These are phyloP conservation scores for Athetis lepigone DNA, from an alignment of 2,888 invertebrate species.

Conservation along the genomic window DNA sequence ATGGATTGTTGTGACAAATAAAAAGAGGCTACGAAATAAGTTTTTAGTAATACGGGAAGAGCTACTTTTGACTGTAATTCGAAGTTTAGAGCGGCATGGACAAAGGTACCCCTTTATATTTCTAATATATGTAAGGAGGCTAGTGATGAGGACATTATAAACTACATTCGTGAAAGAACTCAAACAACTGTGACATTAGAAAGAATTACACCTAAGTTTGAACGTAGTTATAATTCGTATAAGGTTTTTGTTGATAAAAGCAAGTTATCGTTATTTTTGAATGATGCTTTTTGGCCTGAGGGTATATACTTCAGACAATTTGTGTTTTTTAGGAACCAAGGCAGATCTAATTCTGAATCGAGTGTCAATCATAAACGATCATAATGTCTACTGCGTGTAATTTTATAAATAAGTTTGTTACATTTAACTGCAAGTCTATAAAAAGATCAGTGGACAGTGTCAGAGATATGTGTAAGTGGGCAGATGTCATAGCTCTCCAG, in stretches of 20 bases:
- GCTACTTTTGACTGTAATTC: no score
- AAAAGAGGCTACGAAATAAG: no score
- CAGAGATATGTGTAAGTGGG: neutral
- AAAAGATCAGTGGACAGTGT: neutral
- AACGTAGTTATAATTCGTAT: slow-evolving; percentile 2
- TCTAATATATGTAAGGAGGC: no score
- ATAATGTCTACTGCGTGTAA: neutral
- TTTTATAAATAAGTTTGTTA: neutral
- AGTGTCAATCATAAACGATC: neutral
- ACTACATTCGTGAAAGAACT: neutral
- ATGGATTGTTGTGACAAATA: no score
- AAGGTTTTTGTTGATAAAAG: slow-evolving; percentile 2
- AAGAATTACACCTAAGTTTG: neutral
- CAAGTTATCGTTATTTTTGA: neutral
- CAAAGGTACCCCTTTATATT: no score
- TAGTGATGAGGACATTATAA: neutral
- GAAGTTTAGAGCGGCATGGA: no score
- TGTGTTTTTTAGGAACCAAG: slow-evolving; percentile 4
- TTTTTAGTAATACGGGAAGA: no score
- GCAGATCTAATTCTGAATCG: neutral
- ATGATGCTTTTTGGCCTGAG: slow-evolving; percentile 3
- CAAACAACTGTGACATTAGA: neutral
- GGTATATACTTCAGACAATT: slow-evolving; percentile 3
- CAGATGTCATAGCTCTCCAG: neutral
- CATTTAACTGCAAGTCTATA: slow-evolving; percentile 9